Conservation (phyloP, 2,888 invertebrate species). For the Flabesymbios commensalis region DNA sequence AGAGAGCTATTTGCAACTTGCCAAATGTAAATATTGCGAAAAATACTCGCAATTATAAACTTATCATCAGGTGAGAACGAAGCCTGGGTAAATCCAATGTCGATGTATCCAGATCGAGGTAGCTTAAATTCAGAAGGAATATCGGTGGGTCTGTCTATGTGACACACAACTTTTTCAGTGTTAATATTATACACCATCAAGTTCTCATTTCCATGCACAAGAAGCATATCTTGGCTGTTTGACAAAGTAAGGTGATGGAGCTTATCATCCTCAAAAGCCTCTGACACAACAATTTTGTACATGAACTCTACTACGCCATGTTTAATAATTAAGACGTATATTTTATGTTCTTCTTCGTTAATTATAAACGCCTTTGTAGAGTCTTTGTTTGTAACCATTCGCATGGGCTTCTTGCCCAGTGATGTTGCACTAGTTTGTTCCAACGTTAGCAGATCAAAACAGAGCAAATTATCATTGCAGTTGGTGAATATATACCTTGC, state of each 20-base stretch:
- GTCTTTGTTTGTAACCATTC: constrained; percentile 46
- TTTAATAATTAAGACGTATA: constrained; percentile 48
- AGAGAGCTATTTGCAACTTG: constrained; percentile 33
- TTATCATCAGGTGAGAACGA: constrained; percentile 52
- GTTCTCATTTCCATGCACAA: constrained; percentile 23
- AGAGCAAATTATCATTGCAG: constrained; percentile 45
- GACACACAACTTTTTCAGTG: constrained; percentile 44
- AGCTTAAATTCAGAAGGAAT: constrained; percentile 55
- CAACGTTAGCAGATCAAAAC: constrained; percentile 48
- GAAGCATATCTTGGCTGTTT: constrained; percentile 24
- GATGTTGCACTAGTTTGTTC: constrained; percentile 44
- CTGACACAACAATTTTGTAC: constrained; percentile 46
- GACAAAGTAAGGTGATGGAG: constrained; percentile 28
- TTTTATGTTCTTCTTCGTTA: constrained; percentile 43
- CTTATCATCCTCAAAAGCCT: constrained; percentile 33
- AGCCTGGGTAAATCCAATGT: constrained; percentile 48
- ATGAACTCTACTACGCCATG: constrained; percentile 49
- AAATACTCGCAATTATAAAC: constrained; percentile 52
- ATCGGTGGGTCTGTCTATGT: constrained; percentile 46
- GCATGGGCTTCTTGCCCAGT: constrained; percentile 42
- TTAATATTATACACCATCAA: constrained; percentile 50
- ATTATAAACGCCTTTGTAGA: constrained; percentile 46
- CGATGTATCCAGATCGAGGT: constrained; percentile 46
- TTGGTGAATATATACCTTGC: constrained; percentile 51
- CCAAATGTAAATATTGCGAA: constrained; percentile 58